Percentiles rank a stretch among this genome's conserved stretches.
Evolutionary conservation across 2,888 invertebrate species (phyloP).

Genomic region (Agrilus cyanescens): DNA sequence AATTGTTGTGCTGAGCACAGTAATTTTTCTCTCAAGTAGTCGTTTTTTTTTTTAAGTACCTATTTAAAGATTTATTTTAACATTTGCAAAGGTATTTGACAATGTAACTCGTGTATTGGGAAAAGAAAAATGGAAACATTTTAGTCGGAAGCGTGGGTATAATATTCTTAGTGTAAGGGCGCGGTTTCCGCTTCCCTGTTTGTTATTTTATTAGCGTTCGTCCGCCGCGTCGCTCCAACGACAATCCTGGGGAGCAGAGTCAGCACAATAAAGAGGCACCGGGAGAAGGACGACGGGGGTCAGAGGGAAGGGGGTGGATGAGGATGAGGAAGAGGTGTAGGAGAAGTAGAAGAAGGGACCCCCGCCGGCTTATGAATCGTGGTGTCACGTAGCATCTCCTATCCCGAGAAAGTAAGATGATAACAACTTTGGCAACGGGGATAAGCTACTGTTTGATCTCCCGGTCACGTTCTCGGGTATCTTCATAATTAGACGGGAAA

Average conservation of each 20-base stretch:
- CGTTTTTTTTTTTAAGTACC: too few species aligned
- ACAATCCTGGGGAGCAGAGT: constrained; percentile 24
- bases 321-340: constrained; percentile 6
- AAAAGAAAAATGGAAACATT: too few species aligned
- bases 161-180: constrained; percentile 14
- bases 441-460: constrained; percentile 11
- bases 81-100: too few species aligned
- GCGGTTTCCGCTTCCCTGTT: constrained; percentile 27
- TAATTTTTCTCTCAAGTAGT: too few species aligned
- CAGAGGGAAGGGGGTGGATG: too few species aligned
- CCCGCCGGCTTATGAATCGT: constrained; percentile 19
- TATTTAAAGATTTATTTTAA: too few species aligned
- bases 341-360: constrained; percentile 16
- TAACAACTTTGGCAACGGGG: constrained; percentile 10
- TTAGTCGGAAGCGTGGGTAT: too few species aligned
- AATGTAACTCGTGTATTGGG: too few species aligned
- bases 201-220: constrained; percentile 27
- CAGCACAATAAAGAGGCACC: constrained; percentile 18
- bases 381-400: constrained; percentile 17
- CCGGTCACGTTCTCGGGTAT: constrained; percentile 14
- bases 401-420: constrained; percentile 12
- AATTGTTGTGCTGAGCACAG: too few species aligned
- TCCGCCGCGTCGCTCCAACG: constrained; percentile 21
- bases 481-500: not conserved
- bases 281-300: constrained; percentile 13